Percentiles rank a stretch among this genome's conserved stretches.
Conservation (phyloP, 2,888 invertebrate species). For the Quadroppia sp. region DNA sequence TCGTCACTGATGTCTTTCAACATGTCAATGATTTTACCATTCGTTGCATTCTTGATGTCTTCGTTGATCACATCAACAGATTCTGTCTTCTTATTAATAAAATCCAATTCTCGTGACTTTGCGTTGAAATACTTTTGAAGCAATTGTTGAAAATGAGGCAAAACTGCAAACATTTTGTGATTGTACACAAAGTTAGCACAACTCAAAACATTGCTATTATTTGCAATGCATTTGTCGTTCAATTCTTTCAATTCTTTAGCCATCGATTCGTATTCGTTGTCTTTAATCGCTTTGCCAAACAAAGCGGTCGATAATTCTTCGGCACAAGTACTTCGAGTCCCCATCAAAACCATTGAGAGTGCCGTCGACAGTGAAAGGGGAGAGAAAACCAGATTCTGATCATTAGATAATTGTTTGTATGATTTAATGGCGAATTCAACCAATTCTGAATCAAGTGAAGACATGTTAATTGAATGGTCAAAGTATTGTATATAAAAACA, state of each 20-base stretch:
- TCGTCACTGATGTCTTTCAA: conserved; percentile 39
- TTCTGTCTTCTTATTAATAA: not conserved
- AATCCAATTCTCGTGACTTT: conserved; percentile 34
- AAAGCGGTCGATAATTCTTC: not conserved
- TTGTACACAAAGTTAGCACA: conserved; percentile 18
- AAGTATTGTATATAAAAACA: too few relatives aligned
- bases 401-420: not conserved
- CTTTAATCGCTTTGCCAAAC: not conserved
- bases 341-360: conserved; percentile 4
- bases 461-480: not conserved
- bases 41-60: conserved; percentile 45
- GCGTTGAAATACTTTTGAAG: conserved; percentile 23
- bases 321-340: not conserved
- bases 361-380: not conserved
- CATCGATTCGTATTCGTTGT: not conserved
- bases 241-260: not conserved
- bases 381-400: conserved; percentile 17
- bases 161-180: not conserved
- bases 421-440: not conserved
- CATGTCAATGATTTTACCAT: conserved; percentile 44
- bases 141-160: not conserved
- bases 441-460: not conserved
- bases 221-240: not conserved
- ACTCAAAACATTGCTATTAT: not conserved
- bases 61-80: conserved; percentile 41